Evolutionary conservation across 2,797 vertebrate species (phyloP).

Genomic region (Aldrovandia affinis): DNA sequence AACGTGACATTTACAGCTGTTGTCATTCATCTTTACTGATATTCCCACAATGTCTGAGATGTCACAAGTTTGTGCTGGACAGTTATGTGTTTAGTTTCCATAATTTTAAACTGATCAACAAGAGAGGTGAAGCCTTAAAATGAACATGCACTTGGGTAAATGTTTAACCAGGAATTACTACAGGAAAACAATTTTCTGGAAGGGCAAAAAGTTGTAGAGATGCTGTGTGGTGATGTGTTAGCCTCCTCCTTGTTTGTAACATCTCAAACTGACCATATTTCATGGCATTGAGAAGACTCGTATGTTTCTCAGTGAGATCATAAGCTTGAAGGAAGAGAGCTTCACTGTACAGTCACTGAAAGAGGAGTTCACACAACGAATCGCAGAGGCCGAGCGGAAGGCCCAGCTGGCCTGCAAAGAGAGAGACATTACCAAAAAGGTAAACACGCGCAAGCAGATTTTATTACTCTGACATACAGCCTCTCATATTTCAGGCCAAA

Average conservation of each 20-base stretch:
- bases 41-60: background rate
- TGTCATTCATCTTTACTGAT: background rate
- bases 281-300: background rate
- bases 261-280: background rate
- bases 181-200: background rate
- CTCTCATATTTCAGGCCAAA: background rate
- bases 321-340: constrained; percentile 90
- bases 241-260: background rate
- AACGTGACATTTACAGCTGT: background rate
- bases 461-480: background rate
- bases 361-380: constrained; percentile 95
- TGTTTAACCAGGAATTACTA: background rate
- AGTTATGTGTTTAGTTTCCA: background rate
- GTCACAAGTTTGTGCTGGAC: background rate
- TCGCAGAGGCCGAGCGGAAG: constrained; percentile 93
- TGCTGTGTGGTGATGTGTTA: background rate
- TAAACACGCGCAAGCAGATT: constrained; percentile 52
- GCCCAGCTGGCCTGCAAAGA: constrained; percentile 96
- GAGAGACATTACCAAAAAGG: constrained; percentile 95
- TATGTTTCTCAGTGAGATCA: constrained; percentile 84
- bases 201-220: background rate
- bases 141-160: background rate
- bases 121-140: background rate
- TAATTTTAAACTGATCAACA: background rate
- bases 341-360: constrained; percentile 88